Conservation (phyloP, 35 echinoderm and acorn worm species). For the Lytechinus variegatus region DNA sequence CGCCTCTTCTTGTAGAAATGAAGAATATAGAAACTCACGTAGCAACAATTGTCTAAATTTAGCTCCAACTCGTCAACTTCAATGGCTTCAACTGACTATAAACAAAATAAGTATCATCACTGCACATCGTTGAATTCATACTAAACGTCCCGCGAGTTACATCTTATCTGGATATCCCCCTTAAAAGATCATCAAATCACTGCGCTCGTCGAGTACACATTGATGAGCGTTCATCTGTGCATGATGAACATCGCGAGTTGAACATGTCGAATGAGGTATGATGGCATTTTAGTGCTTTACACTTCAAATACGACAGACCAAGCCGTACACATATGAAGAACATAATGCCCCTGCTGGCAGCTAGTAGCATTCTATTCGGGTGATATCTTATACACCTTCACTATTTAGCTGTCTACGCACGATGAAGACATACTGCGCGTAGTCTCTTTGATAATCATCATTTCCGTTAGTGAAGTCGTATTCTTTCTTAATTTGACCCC, state of each 20-base stretch:
- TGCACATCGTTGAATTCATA: background rate
- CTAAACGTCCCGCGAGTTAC: background rate
- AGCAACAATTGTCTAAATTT: too few species aligned
- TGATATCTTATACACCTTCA: background rate
- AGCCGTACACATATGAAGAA: background rate
- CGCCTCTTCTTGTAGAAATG: too few species aligned
- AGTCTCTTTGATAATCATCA: background rate
- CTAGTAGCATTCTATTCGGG: background rate
- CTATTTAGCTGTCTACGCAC: background rate
- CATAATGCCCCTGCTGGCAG: background rate
- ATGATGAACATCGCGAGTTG: background rate
- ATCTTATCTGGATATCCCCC: background rate
- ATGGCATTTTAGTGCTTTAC: background rate
- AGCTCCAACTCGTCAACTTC: background rate
- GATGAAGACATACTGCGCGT: background rate
- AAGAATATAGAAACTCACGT: too few species aligned
- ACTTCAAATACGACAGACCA: background rate
- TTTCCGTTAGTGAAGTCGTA: background rate
- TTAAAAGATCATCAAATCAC: background rate
- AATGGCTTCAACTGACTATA: background rate
- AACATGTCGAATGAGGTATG: background rate
- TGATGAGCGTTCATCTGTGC: background rate
- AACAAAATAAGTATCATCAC: background rate
- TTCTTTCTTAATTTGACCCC: background rate
- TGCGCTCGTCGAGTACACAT: background rate